Evolutionary conservation across 2,888 invertebrate genomes (phyloP).

Genomic region (Kryphioiulus occultus): DNA sequence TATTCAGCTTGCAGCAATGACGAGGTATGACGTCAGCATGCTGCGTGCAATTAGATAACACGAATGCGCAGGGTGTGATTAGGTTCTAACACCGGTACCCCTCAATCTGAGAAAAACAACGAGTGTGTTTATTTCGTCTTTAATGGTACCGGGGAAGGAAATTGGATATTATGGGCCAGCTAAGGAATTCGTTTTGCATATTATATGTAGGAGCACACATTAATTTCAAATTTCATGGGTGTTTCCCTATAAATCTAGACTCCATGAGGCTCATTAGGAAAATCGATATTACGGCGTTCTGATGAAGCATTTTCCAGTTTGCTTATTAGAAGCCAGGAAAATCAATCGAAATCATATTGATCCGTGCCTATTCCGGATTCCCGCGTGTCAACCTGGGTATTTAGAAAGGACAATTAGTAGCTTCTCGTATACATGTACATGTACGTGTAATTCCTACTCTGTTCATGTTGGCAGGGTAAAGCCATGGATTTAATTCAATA

Average conservation of each 20-base stretch:
- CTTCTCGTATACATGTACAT: background rate
- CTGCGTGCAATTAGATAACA: background rate
- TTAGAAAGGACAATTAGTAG: background rate
- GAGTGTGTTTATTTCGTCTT: background rate
- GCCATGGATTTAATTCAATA: background rate
- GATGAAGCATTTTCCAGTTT: slow-evolving; percentile 5
- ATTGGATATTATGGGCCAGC: background rate
- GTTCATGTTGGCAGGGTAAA: background rate
- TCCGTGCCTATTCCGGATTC: background rate
- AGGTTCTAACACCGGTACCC: background rate
- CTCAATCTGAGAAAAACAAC: background rate
- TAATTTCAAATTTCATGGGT: slow-evolving; percentile 5
- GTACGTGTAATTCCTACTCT: background rate
- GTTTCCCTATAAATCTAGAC: background rate
- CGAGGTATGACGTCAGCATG: background rate
- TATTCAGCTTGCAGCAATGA: background rate
- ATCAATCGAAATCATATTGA: slow-evolving; percentile 5
- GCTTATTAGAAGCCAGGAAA: background rate
- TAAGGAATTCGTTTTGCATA: slow-evolving; percentile 5
- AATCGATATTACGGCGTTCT: background rate
- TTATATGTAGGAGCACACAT: background rate
- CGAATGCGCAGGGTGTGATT: background rate
- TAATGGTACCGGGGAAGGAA: background rate
- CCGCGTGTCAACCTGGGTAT: background rate
- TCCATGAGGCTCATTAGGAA: slow-evolving; percentile 5